Base-by-base conservation (phyloP, 1,140 invertebrate species). In the Eumeta japonica region DNA sequence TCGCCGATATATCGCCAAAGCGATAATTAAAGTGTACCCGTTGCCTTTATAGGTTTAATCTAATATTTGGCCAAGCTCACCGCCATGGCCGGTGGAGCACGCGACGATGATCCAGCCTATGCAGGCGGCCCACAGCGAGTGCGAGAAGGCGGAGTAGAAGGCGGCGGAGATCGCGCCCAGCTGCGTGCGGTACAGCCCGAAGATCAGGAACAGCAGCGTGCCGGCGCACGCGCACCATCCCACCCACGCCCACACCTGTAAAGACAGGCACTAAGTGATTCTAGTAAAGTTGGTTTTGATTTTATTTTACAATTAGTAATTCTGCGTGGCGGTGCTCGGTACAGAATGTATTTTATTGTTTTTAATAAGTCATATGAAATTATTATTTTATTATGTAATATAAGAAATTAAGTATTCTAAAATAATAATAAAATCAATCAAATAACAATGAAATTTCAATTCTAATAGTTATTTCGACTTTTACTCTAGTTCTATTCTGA, bases 81-180 rank as follows among this genome's bases (percentile, higher is more conserved):
- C 89, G 74, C 89, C 90, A 63, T 92, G 83, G 39, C 92, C 91
- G 16, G 87, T 91, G 13, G 89, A 87, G 56, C 92, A 95, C 1
- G 90, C 91, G 39, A 94, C 81, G 5, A 92, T 87, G 45, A 94
- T 85, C 92, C 92, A 96, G 0, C 86, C 81, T 10, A 94, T 62
- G 12, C 83, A 82, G 3, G 91, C 48, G 5, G 90, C 88, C 89
- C 90, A 95, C 10, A 86, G 80, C 30, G 86, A 88, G 59, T 94
- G 87, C 38, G 89, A 91, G 9, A 92, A 67, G 1, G 90, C 85
- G 48, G 85, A 88, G 65, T 94, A 94, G 2, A 86, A 79, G 9
- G 91, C 88, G 1, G 85, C 85, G 1, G 79, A 78, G 2, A 81
- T 56, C n/a, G 83, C 81, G 15, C 80, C 77, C 34, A 92, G 66